These are phyloP conservation scores for Pygmarrhopalites habei DNA, from an alignment of 1,140 invertebrate genomes.

Conservation along the genomic window DNA sequence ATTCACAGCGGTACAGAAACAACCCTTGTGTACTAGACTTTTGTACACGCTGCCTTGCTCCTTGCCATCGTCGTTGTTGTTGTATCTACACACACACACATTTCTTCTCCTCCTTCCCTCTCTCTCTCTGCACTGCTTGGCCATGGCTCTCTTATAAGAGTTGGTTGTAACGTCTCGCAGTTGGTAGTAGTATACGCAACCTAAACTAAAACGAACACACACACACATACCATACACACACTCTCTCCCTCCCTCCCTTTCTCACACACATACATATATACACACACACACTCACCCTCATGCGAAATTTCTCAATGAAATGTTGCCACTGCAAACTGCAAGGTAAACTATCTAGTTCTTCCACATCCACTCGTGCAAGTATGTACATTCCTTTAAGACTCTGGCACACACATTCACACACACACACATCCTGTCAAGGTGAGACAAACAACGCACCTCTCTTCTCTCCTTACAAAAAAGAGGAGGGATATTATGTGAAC, in stretches of 20 bases:
- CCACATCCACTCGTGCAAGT: not conserved
- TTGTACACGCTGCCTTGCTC: too few species aligned
- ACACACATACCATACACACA: not conserved
- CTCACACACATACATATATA: not conserved
- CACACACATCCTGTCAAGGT: not conserved
- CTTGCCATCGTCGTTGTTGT: too few species aligned
- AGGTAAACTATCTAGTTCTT: slow-evolving; percentile 3
- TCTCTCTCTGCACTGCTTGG: too few species aligned
- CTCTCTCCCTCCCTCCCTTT: not conserved
- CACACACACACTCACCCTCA: not conserved
- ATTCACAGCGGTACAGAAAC: too few species aligned
- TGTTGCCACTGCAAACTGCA: slow-evolving; percentile 22
- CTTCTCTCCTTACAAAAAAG: too few species aligned
- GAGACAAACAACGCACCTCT: not conserved
- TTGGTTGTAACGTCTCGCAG: too few species aligned
- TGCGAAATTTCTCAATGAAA: slow-evolving; percentile 18
- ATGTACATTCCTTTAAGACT: not conserved
- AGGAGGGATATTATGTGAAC: too few species aligned
- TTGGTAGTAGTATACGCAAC: too few species aligned
- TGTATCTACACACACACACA: too few species aligned
- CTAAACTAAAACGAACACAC: not conserved
- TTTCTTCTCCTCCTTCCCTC: too few species aligned
- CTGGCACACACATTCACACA: not conserved
- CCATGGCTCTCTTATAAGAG: too few species aligned
- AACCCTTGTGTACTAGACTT: too few species aligned